Percentiles rank a stretch among this genome's conserved stretches.
Evolutionary conservation across 2,113 vertebrate genomes (phyloP).

Genomic region (Felis chaus): DNA sequence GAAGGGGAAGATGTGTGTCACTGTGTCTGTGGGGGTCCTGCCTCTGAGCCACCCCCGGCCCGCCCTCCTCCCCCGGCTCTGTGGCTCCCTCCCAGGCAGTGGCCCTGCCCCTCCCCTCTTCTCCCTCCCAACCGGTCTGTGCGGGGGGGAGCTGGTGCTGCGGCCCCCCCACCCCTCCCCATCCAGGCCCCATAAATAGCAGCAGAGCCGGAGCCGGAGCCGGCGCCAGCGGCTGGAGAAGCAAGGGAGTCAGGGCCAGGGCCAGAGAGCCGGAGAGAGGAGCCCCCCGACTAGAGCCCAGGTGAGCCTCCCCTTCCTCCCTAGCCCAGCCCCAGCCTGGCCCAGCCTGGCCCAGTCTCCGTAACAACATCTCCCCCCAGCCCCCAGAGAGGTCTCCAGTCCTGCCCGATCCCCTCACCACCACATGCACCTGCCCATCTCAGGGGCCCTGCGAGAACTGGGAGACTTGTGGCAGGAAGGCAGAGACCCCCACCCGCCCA

Average conservation of each 20-base stretch:
- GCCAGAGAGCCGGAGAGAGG: constrained; percentile 40
- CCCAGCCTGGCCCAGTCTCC: constrained; percentile 32
- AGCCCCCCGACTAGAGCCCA: constrained; percentile 52
- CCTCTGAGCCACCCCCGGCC: constrained; percentile 54
- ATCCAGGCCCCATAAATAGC: constrained; percentile 81
- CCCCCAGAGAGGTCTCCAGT: constrained; percentile 18
- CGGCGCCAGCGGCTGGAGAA: constrained; percentile 73
- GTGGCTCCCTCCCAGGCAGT: constrained; percentile 65
- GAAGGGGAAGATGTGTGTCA: constrained; percentile 71
- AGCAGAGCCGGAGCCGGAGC: constrained; percentile 72
- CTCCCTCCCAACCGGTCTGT: constrained; percentile 67
- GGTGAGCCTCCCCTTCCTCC: constrained; percentile 68
- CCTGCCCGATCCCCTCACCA: neutral
- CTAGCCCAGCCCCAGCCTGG: neutral
- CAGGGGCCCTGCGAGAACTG: neutral
- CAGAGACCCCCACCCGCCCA: neutral
- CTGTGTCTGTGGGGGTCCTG: constrained; percentile 70
- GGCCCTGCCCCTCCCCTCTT: constrained; percentile 70
- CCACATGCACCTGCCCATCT: constrained; percentile 27
- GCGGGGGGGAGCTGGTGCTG: constrained; percentile 69
- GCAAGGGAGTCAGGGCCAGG: constrained; percentile 68
- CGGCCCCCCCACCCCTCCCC: constrained; percentile 69
- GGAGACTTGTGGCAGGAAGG: constrained; percentile 11
- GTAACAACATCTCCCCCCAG: neutral
- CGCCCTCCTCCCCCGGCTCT: constrained; percentile 54